Base-by-base conservation (phyloP, 2,888 invertebrate species). In the Craniophora ligustri region DNA sequence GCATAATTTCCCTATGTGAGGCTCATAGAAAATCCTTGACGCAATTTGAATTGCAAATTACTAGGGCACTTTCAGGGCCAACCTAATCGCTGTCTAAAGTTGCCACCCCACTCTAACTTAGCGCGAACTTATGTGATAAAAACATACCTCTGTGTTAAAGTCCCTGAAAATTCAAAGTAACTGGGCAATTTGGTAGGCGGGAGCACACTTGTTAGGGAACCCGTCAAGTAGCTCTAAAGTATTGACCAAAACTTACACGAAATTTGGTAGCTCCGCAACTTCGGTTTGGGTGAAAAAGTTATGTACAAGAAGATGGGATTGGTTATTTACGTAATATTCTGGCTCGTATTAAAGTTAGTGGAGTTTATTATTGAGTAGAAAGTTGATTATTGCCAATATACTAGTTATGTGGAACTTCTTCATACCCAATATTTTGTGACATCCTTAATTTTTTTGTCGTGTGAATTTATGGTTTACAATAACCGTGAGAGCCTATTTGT, bases 41-140 rank as follows among this genome's bases (percentile, higher is more conserved):
- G 15, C 31, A 21, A 72, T 72, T 72, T 69, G 61, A 67, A 60
- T 69, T 72, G 70, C 72, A 72, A 72, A 72, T 72, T 51, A 44
- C 42, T 16, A 14, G 31, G 45, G 40, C 34, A 53, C 41, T 49
- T 58, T 61, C 42, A 67, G 58, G 53, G 44, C 58, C 46, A 53
- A 49, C 53, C 38, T 72, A 65, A 72, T 67, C 58, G 59, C 48
- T 44, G 41, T 47, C 59, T 47, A 67, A 73, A 72, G 38, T 72
- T 68, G 11, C 32, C 53, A 42, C 48, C 47, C 61, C 38, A 60
- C 65, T 65, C 68, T 55, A 70, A 71, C 42, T 63, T 54, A 50
- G 38, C 49, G n/a, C 14, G 11, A 67, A 68, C 60, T 72, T 71
- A 56, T 54, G 71, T 66, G 73, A 68, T 72, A 71, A 71, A 71